These are phyloP conservation scores for Dascyllus trimaculatus DNA, from an alignment of 2,113 vertebrate genomes.

Conservation along the genomic window DNA sequence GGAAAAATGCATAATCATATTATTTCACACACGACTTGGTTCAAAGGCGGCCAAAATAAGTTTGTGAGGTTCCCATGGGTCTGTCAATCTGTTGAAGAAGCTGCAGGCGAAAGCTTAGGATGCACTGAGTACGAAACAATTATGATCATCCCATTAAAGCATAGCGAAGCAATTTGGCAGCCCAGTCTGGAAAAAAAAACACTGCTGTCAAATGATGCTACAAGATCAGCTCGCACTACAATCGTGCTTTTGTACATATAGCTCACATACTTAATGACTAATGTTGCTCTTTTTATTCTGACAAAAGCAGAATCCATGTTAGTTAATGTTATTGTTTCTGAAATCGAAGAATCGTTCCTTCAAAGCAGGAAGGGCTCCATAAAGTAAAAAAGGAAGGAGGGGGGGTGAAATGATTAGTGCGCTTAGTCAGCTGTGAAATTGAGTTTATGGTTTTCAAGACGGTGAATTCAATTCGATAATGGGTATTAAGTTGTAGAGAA, in stretches of 20 bases:
- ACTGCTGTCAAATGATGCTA: slow-evolving; percentile 59
- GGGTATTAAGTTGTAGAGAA: slow-evolving; percentile 85
- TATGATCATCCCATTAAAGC: slow-evolving; percentile 83
- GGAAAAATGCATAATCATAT: slow-evolving; percentile 84
- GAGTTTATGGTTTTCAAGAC: slow-evolving; percentile 85
- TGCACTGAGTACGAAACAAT: slow-evolving; percentile 80
- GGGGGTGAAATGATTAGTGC: slow-evolving; percentile 78
- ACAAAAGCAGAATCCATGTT: slow-evolving; percentile 22
- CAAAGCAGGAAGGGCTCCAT: slow-evolving; percentile 35
- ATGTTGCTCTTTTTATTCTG: slow-evolving; percentile 7
- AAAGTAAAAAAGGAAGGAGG: slow-evolving; percentile 5
- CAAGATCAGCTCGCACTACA: slow-evolving; percentile 46
- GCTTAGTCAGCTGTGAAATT: slow-evolving; percentile 85
- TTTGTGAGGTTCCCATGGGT: slow-evolving; percentile 81
- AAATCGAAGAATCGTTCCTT: slow-evolving; percentile 54
- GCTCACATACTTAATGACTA: slow-evolving; percentile 12
- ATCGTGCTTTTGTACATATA: slow-evolving; percentile 10
- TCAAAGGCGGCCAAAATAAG: slow-evolving; percentile 83
- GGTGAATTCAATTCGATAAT: slow-evolving; percentile 84
- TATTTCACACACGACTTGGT: slow-evolving; percentile 84
- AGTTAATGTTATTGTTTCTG: slow-evolving; percentile 53
- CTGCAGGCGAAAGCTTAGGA: slow-evolving; percentile 80
- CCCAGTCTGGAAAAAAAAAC: slow-evolving; percentile 52
- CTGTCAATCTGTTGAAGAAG: slow-evolving; percentile 82
- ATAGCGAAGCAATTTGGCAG: slow-evolving; percentile 79